Evolutionary conservation across 2,113 vertebrate species (phyloP), one percentile per base, ranked within the genome.

Genomic region (Acanthisitta chloris): DNA sequence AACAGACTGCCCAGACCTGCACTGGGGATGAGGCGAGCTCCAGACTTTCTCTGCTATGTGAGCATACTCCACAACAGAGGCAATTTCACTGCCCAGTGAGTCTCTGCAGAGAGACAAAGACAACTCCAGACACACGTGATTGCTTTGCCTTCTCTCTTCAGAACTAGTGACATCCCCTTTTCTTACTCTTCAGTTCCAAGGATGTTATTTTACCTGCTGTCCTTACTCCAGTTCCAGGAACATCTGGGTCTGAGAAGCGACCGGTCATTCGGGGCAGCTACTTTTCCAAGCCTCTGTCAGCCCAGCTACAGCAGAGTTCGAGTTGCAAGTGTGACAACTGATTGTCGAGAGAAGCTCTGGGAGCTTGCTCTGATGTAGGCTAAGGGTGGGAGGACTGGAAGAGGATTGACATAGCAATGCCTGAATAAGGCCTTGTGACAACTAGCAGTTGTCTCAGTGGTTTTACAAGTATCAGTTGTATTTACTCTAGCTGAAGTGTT

Each of bases 391-490:
- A 95, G 42, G 66, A 90, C 86, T 92, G 43, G 72, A 77, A 92
- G 59, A 91, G 28, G 52, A 61, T 29, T 88, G 92, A 90, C 10
- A 4, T 64, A 88, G 65, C 2, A 3, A 78, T 78, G 81, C 14
- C 81, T 92, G 48, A 67, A 40, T 86, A 94, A 89, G 57, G 61
- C 61, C 89, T 92, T 78, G 69, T 64, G 92, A 90, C 61, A 95
- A 67, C 31, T 18, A 81, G 72, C 64, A 91, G 71, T 91, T 90
- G 76, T 74, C 93, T 88, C 31, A 0, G 90, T 94, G 88, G 88
- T 94, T 97, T 93, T 84, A 57, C 72, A 90, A 88, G 81, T 49
- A 88, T 93, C 82, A 92, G 43, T 74, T 88, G 52, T 88, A 93
- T 92, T 96, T 88, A 94, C 64, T 78, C 48, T 71, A 92, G 65